These are phyloP conservation scores for Andricus grossulariae DNA, from an alignment of 1,140 invertebrate genomes.

Conservation along the genomic window DNA sequence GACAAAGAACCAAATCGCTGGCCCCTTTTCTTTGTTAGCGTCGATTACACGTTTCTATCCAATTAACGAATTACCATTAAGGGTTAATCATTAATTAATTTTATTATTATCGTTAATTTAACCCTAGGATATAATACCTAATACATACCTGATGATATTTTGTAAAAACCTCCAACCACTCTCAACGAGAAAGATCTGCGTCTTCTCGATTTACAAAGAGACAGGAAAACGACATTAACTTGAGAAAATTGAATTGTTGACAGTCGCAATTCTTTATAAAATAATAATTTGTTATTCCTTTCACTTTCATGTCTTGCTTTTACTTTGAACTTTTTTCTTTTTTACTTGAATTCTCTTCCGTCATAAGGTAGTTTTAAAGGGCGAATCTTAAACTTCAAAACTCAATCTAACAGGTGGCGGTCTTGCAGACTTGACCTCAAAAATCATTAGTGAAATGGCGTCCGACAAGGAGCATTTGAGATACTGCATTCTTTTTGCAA, in stretches of 20 bases:
- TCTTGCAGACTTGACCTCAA: too few species aligned
- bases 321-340: too few species aligned
- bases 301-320: too few species aligned
- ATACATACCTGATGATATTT: constrained; percentile 65
- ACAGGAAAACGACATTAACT: constrained; percentile 19
- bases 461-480: too few species aligned
- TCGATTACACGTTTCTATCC: constrained; percentile 48
- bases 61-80: constrained; percentile 59
- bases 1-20: constrained; percentile 20
- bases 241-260: constrained; percentile 12
- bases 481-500: too few species aligned
- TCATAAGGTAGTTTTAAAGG: too few species aligned
- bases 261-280: not conserved
- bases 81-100: constrained; percentile 66
- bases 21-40: constrained; percentile 27
- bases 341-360: too few species aligned
- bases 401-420: too few species aligned
- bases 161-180: constrained; percentile 37
- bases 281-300: too few species aligned
- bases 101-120: constrained; percentile 63
- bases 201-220: constrained; percentile 8
- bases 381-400: too few species aligned
- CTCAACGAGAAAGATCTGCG: constrained; percentile 33
- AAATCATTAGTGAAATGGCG: too few species aligned
- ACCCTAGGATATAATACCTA: constrained; percentile 66